Base-by-base conservation (phyloP, 2,888 invertebrate species). In the Eupithecia dodoneata region DNA sequence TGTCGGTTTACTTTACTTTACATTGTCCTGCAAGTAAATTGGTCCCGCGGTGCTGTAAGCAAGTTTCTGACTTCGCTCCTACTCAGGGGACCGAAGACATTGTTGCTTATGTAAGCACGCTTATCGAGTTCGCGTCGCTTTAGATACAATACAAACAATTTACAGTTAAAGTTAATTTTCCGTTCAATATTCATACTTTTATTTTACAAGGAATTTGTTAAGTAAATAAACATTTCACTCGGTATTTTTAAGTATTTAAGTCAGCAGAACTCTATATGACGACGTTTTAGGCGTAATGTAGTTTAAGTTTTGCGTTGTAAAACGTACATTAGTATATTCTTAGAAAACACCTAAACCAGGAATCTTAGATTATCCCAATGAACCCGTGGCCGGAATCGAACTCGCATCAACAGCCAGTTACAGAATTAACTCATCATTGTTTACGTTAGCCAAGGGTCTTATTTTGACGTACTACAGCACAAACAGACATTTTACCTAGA, bases 71-170 rank as follows among this genome's bases (percentile, higher is more conserved):
- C 65, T 71, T 10, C 30, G 52, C 52, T 71, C 44, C 47, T 18
- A 49, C 69, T 41, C 71, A 4, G 47, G 76, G 63, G 73, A 63
- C 30, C 30, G 42, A 59, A 72, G 72, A 76, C 71, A 65, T 73
- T 76, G 73, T 66, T 66, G 71, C 52, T 55, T 75, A 71, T 66
- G n/a, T 71, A 71, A 66, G 66, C 65, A 65, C 42, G 70, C 76
- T 76, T 76, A 76, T 76, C 76, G 70, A 70, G 70, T 49, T n/a
- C 59, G 41, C 47, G 67, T 63, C 12, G 63, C 30, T 63, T 63
- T 63, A 63, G 18, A 18, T 45, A 69, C 67, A 45, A 72, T 63
- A 15, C 42, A 59, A 55, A 72, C 63, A 72, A 59, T 63, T 44
- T 72, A 72, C 63, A 63, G 72, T 72, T 42, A 63, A 42, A 59